Evolutionary conservation across 2,797 vertebrate species (phyloP).

Genomic region (Syncerus caffer): DNA sequence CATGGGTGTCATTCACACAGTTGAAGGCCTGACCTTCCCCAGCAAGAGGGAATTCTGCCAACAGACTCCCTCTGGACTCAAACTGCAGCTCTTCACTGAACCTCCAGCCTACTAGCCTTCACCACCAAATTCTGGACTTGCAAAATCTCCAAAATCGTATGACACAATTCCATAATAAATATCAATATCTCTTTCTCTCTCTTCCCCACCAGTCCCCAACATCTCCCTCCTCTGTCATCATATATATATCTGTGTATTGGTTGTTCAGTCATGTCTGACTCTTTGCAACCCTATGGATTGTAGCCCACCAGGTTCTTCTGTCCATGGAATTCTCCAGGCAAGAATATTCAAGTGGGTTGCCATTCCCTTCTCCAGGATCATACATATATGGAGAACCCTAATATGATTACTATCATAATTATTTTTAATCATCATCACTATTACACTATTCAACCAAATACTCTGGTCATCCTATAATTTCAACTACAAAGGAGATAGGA

Average conservation of each 20-base stretch:
- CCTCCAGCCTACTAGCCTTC: neutral
- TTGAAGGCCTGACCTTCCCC: neutral
- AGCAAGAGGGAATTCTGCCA: neutral
- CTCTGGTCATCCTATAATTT: neutral
- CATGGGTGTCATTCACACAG: neutral
- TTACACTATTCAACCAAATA: neutral
- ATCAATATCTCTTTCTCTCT: neutral
- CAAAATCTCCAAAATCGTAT: neutral
- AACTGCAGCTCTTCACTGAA: neutral
- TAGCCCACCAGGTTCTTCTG: neutral
- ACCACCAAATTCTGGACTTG: neutral
- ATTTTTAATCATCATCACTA: neutral
- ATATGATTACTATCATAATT: neutral
- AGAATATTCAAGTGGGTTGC: neutral
- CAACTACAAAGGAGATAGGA: neutral
- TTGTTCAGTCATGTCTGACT: neutral
- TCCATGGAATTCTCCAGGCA: neutral
- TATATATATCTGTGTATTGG: neutral
- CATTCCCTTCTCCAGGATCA: neutral
- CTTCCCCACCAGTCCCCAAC: neutral
- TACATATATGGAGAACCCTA: neutral
- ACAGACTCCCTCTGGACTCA: neutral
- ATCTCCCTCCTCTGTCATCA: neutral
- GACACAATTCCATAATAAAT: neutral
- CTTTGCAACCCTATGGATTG: neutral